Base-by-base conservation (phyloP, 2,797 vertebrate genomes). In the Phoxinus dragarum region DNA sequence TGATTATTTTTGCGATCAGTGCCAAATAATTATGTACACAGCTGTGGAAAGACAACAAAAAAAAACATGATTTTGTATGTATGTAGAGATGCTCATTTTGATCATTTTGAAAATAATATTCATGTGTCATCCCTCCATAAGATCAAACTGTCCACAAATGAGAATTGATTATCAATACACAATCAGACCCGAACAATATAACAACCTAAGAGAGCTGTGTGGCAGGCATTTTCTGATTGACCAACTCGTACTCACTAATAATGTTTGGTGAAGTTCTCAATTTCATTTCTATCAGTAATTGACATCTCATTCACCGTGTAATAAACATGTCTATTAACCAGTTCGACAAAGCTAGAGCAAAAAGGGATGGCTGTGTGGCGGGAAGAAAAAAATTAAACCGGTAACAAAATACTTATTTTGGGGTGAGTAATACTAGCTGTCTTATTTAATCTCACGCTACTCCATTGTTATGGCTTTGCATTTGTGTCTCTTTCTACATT, bases 11-110 rank as follows among this genome's bases (percentile, higher is more conserved):
- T 79, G 7, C 1, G 1, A 66, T 77, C 27, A 10, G 31, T 17
- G 54, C 81, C 40, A 74, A 74, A 64, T 73, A 64, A 73, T 74
- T 49, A 64, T 47, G 27, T 64, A 82, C 54, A 82, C 81, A 82
- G 69, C 54, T 64, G 27, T 17, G 69, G 56, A 64, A 66, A 82
- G 47, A 7, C 4, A 59, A 81, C 10, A 27, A 27, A n/a, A 27
- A 80, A 54, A 11, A 42, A 23, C n/a, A 27, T 23, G 16, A 42
- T 27, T 67, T 67, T 49, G 19, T 36, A 42, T 73, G 38, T 49
- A 59, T 73, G 4, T 61, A 82, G 3, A 81, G 52, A 73, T 73
- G 19, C 10, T 61, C 10, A 27, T 61, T 59, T 9, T 34, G 19
- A 81, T 81, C 21, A 19, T 67, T 80, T 23, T 67, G 19, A 67